Percentiles rank a stretch among this genome's conserved stretches.
Conservation (phyloP, 2,113 vertebrate species). For the Siniperca chuatsi region DNA sequence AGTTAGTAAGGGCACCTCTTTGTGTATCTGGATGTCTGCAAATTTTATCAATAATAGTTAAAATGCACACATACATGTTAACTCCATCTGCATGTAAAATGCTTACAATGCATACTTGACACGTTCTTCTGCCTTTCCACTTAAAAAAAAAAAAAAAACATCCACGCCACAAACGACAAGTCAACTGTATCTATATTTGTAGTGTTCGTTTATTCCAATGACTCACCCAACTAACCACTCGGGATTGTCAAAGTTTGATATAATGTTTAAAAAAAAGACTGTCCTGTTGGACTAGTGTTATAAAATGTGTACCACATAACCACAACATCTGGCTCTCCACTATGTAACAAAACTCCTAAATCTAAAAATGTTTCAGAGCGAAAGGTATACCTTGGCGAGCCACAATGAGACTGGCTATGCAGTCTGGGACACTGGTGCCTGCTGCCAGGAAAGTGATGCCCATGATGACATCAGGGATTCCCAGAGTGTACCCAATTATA, state of each 20-base stretch:
- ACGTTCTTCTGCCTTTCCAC: not conserved
- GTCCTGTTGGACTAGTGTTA: not conserved
- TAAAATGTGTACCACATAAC: not conserved
- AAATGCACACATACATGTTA: not conserved
- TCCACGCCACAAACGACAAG: not conserved
- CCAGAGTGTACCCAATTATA: constrained; percentile 95
- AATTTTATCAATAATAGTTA: not conserved
- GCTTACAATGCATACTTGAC: not conserved
- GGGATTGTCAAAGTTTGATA: no score
- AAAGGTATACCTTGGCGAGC: constrained; percentile 92
- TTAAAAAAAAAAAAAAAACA: not conserved
- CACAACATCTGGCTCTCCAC: not conserved
- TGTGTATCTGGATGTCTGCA: no score
- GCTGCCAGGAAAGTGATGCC: constrained; percentile 99
- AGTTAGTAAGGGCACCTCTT: not conserved
- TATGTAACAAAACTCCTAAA: not conserved
- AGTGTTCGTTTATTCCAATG: not conserved
- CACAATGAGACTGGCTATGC: constrained; percentile 98
- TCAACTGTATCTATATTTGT: not conserved
- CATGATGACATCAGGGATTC: constrained; percentile 99
- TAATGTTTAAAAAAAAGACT: no score
- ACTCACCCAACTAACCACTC: no score
- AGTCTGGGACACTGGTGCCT: constrained; percentile 97
- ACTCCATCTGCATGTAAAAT: not conserved
- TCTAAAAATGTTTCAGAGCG: not conserved